phyloP scores from a whole-genome alignment of 2,113 vertebrate genomes.

The Alethe diademata region DNA sequence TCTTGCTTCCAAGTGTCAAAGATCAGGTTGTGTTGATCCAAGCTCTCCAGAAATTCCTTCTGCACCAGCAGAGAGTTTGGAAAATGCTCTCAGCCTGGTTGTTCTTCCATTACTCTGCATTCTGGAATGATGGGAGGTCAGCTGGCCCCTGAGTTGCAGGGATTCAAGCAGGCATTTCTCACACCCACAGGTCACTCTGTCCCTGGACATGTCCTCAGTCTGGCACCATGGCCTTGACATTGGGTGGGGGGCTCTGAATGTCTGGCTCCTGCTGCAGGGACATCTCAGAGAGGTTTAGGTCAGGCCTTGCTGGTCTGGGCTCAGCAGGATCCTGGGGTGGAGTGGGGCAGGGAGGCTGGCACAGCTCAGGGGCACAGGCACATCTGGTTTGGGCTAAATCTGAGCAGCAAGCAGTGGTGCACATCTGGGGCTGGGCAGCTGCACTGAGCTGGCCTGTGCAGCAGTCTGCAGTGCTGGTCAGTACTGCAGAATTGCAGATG shows the following conservation, averaged over 20 bases:
- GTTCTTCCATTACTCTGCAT: background rate
- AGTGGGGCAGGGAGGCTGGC: background rate
- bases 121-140: background rate
- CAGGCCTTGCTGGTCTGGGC: background rate
- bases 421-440: background rate
- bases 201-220: background rate
- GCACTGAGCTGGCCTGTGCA: background rate
- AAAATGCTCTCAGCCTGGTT: background rate
- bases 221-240: background rate
- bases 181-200: background rate
- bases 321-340: background rate
- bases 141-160: background rate
- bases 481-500: background rate
- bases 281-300: background rate
- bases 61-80: background rate
- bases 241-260: background rate
- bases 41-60: background rate
- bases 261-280: constrained; percentile 1
- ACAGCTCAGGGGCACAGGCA: background rate
- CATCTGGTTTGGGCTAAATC: background rate
- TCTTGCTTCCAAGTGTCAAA: background rate
- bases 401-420: background rate
- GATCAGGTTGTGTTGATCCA: background rate
- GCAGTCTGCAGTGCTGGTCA: background rate
- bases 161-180: background rate